Percentiles rank a stretch among this genome's conserved stretches.
These are phyloP conservation scores for Rallus crepitans DNA, from an alignment of 2,797 vertebrate genomes.

Conservation along the genomic window DNA sequence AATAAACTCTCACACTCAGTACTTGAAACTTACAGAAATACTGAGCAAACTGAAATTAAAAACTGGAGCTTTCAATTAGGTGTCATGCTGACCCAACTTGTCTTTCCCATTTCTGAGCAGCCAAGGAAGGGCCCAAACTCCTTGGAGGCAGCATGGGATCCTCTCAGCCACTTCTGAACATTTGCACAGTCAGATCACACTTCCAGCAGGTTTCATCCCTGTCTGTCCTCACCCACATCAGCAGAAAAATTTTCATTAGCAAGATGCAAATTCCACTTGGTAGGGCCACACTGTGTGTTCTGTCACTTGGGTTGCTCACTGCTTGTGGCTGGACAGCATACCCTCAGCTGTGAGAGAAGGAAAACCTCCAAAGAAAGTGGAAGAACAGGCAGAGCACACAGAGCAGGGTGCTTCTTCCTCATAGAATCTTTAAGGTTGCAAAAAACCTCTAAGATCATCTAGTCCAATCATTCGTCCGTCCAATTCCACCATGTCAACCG, in stretches of 20 bases:
- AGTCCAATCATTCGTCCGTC: too few relatives aligned
- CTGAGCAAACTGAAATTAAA: background rate
- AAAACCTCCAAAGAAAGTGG: background rate
- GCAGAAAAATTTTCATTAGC: background rate
- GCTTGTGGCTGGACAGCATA: background rate
- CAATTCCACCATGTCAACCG: too few relatives aligned
- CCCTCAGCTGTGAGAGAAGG: background rate
- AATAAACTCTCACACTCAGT: background rate
- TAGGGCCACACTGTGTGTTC: background rate
- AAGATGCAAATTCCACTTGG: background rate
- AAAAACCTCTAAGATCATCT: too few relatives aligned
- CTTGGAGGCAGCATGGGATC: background rate
- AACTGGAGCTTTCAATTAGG: background rate
- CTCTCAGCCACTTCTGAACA: background rate
- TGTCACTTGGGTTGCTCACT: background rate
- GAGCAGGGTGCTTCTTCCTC: background rate
- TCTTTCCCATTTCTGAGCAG: background rate
- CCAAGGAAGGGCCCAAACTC: background rate
- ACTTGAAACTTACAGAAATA: background rate
- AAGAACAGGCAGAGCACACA: background rate
- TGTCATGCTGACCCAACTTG: background rate
- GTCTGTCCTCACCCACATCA: background rate
- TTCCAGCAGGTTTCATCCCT: background rate
- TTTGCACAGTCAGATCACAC: background rate
- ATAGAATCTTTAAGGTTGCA: too few relatives aligned